Base-by-base conservation (phyloP, 2,797 vertebrate genomes). In the Mormyrops attenuatus region DNA sequence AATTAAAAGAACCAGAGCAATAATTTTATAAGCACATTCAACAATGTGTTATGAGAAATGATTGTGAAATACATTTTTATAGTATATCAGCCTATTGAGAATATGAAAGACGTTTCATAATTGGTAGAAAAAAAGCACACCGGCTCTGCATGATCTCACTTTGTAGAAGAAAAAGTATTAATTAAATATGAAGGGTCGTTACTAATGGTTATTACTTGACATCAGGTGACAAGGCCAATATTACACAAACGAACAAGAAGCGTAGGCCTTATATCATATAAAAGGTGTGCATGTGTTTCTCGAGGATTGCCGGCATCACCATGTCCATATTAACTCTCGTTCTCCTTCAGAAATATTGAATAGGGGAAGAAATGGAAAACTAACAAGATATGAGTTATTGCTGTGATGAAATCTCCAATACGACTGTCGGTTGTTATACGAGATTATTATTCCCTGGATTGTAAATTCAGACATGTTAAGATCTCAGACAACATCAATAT, bases 401-500 rank as follows among this genome's bases (percentile, higher is more conserved):
- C 69, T 88, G 66, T 80, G 57, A 80, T 88, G 66, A 89, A 89
- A 82, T 84, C 30, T 57, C 44, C 44, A 22, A 69, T 66, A 69
- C 60, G n/a, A 50, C 93, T 95, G 95, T 95, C 95, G 95, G 94
- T 92, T 96, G 96, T 96, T 96, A 96, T 96, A 95, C 94, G 95
- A 95, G 95, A 96, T 96, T 95, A 96, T 96, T 96, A 96, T 96
- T 96, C 95, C 93, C 91, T 3, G 89, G 95, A 95, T 95, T 95
- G 95, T 96, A 96, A 96, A 96, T 96, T 96, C 92, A 95, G 94
- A 94, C 95, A 95, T 96, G 95, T 95, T 96, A 96, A 96, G 95
- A 96, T 96, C 95, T 94, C 94, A 92, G 93, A 95, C 95, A 95
- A 94, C 95, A 95, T 94, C 94, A 93, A 96, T 96, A 96, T 96